Percentiles rank a stretch among this genome's conserved stretches.
Conservation (phyloP, 37 sponge, comb jelly and placozoan genomes). For the Amphimedon queenslandica region DNA sequence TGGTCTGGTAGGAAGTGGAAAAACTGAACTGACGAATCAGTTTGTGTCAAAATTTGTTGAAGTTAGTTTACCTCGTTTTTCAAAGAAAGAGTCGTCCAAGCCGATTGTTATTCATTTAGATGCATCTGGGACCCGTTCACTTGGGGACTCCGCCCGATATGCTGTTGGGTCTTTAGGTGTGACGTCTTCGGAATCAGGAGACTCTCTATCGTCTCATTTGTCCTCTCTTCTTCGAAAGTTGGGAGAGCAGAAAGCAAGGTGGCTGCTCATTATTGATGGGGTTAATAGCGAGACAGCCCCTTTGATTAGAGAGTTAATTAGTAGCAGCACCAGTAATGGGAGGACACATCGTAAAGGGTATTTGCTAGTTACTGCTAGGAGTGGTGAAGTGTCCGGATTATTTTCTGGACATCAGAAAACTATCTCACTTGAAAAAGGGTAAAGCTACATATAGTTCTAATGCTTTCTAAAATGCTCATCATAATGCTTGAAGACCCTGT, state of each 20-base stretch:
- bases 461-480: no score
- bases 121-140: neutral
- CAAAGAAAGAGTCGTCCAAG: neutral
- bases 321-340: no score
- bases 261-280: conserved; percentile 59
- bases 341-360: no score
- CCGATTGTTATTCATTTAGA: conserved; percentile 42
- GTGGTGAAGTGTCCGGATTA: no score
- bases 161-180: conserved; percentile 29
- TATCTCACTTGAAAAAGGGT: no score
- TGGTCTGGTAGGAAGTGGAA: conserved; percentile 66
- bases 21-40: conserved; percentile 62
- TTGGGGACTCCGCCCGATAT: conserved; percentile 23
- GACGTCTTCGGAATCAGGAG: neutral
- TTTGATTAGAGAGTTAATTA: no score
- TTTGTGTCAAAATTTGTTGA: conserved; percentile 20
- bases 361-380: no score
- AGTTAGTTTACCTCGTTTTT: neutral
- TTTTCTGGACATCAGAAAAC: no score
- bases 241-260: conserved; percentile 10
- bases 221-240: conserved; percentile 9
- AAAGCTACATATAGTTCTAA: no score
- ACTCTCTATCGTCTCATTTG: no score
- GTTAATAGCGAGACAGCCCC: neutral
- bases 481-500: no score